phyloP scores from a whole-genome alignment of 2,888 invertebrate species.

The Anorthoa munda region DNA sequence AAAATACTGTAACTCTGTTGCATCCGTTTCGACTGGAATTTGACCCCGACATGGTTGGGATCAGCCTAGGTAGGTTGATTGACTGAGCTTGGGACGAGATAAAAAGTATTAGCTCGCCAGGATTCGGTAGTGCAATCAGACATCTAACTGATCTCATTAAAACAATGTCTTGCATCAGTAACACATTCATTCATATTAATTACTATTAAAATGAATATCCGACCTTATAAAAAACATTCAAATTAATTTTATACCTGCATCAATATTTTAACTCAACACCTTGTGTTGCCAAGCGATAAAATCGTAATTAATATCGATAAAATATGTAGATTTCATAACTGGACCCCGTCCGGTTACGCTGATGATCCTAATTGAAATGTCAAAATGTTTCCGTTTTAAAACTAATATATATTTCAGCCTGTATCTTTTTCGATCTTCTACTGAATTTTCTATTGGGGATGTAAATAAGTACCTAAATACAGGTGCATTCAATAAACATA shows the following conservation, averaged over 20 bases:
- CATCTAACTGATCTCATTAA: neutral
- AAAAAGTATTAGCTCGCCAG: neutral
- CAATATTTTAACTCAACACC: slow-evolving; percentile 16
- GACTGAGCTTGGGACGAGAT: too few species aligned
- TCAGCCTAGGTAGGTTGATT: too few species aligned
- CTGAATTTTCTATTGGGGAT: neutral
- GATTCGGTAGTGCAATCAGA: neutral
- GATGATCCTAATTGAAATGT: slow-evolving; percentile 44
- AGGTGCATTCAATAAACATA: too few species aligned
- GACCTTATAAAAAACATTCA: neutral
- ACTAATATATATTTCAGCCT: slow-evolving; percentile 12
- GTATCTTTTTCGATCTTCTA: neutral
- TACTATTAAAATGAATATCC: neutral
- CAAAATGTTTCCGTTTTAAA: slow-evolving; percentile 26
- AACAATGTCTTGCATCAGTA: neutral
- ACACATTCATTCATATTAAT: neutral
- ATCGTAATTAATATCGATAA: slow-evolving; percentile 48
- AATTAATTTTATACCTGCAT: neutral
- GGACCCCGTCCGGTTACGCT: neutral
- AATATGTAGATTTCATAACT: slow-evolving; percentile 41
- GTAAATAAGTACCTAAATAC: too few species aligned
- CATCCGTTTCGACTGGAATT: too few species aligned
- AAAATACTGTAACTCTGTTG: too few species aligned
- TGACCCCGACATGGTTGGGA: too few species aligned
- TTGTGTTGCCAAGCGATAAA: slow-evolving; percentile 28